phyloP scores from a whole-genome alignment of 2,113 vertebrate genomes.

The Clupea harengus region DNA sequence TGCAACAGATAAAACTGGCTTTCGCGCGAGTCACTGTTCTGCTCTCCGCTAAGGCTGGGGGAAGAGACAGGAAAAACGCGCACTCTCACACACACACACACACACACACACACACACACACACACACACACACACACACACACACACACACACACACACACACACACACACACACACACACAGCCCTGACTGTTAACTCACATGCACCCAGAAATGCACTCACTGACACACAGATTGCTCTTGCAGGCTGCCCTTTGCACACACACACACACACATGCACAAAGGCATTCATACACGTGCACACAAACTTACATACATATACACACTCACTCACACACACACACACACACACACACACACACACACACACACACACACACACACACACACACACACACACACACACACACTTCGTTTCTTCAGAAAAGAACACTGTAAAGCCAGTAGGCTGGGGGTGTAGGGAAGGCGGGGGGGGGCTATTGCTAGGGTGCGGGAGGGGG shows the following conservation, averaged over 20 bases:
- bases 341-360: background rate
- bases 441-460: background rate
- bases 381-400: no score
- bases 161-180: background rate
- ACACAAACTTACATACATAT: no score
- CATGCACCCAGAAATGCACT: no score
- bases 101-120: background rate
- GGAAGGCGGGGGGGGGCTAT: no score
- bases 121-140: background rate
- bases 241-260: background rate
- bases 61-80: no score
- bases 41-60: no score
- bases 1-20: no score
- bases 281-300: background rate
- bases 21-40: no score
- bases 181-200: no score
- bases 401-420: no score
- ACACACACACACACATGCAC: background rate
- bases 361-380: background rate
- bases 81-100: background rate
- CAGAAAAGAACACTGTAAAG: slow-evolving; percentile 29
- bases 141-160: background rate
- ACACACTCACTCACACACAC: background rate
- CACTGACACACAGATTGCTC: no score
- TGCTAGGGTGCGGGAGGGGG: no score